Evolutionary conservation across 2,113 vertebrate species (phyloP), one percentile per base, ranked within the genome.

Genomic region (Chaetops frenatus): DNA sequence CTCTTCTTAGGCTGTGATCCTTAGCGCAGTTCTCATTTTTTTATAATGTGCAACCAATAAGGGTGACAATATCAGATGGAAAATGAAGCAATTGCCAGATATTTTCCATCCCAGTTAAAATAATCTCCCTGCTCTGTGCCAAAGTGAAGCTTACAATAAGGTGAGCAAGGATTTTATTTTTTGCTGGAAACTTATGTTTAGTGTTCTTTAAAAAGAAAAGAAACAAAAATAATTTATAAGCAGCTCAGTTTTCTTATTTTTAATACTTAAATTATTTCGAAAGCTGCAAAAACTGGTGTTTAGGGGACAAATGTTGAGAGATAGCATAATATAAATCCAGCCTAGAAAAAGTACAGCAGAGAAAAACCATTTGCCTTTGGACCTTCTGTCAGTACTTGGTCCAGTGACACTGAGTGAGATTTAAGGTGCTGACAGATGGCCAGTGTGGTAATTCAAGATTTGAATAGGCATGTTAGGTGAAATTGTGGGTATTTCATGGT

Each of bases 221-320:
- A 38, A 56, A 48, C 5, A 24, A 73, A 57, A 86, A 83, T 1
- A 86, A 79, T 72, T 95, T 90, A 85, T 47, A 24, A 93, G 58
- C 84, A 91, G 90, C 94, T 94, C 66, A 66, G 19, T 92, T 87
- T 97, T 96, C 87, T 54, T 78, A 76, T 82, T 97, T 95, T 97
- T 97, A 96, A 95, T 90, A 38, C 38, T 94, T 90, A 91, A 91
- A 45, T 94, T 96, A 35, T 97, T 97, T 97, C 76, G 95, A 95
- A 96, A 84, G 58, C 86, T 91, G n/a, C n/a, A n/a, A n/a, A n/a
- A n/a, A 47, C 50, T 53, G 31, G 11, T 36, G 22, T 10, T 76
- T 91, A 57, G 86, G 90, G 78, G 86, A 81, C 91, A 96, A 97
- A 90, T 94, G 44, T 62, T 96, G 83, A 85, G 67, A 10, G 44